Evolutionary conservation across 2,888 invertebrate genomes (phyloP).

Genomic region (Euplexia lucipara): DNA sequence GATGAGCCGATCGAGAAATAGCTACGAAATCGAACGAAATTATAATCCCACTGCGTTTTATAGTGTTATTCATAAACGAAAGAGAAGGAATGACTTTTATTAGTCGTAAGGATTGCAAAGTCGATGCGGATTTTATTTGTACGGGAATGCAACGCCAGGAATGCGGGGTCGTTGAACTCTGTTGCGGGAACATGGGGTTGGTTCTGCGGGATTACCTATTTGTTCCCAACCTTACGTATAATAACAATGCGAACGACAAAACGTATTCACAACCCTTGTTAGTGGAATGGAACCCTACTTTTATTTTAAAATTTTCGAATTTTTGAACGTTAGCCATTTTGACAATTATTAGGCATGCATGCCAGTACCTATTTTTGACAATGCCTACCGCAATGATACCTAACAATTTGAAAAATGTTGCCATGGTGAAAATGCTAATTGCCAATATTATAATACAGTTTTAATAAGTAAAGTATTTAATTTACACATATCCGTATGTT

Average conservation of each 20-base stretch:
- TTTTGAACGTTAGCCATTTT: slow-evolving; percentile 41
- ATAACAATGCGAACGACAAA: slow-evolving; percentile 65
- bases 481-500: slow-evolving; percentile 34
- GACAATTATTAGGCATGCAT: slow-evolving; percentile 14
- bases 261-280: slow-evolving; percentile 63
- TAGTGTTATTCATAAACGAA: slow-evolving; percentile 60
- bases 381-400: background rate
- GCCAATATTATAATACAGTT: slow-evolving; percentile 10
- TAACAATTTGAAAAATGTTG: slow-evolving; percentile 32
- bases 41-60: slow-evolving; percentile 59
- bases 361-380: background rate
- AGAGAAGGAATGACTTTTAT: slow-evolving; percentile 68
- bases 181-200: slow-evolving; percentile 77
- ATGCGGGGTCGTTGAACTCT: slow-evolving; percentile 78
- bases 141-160: slow-evolving; percentile 76
- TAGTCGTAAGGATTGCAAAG: slow-evolving; percentile 58
- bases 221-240: slow-evolving; percentile 67
- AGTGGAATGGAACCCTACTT: slow-evolving; percentile 48
- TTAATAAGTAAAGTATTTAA: slow-evolving; percentile 23
- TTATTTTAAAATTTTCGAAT: slow-evolving; percentile 34
- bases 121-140: slow-evolving; percentile 73
- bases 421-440: slow-evolving; percentile 27
- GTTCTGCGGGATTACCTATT: slow-evolving; percentile 72
- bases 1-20: slow-evolving; percentile 33
- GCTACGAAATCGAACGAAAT: slow-evolving; percentile 68